Evolutionary conservation across 2,797 vertebrate genomes (phyloP), one percentile per base, ranked within the genome.

Genomic region (Cossypha caffra): DNA sequence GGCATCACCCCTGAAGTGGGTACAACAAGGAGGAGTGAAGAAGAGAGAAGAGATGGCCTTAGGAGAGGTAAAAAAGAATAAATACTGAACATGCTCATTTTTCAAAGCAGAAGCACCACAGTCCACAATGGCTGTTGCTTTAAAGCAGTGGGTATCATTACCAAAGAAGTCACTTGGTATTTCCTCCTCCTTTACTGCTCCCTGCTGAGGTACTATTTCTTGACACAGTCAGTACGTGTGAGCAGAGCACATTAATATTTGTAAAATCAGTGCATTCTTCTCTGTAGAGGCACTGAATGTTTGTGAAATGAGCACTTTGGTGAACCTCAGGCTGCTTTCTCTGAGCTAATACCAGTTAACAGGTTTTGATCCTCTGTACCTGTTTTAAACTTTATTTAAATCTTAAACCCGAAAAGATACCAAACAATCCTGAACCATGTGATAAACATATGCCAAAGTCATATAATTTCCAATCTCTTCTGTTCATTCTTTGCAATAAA

Each of bases 401-500:
- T 45, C 38, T 77, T 74, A 78, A 80, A 75, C 58, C 29, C 63
- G 40, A 77, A 87, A 78, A 85, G 54, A 52, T 86, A 94, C 13
- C 75, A 88, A 95, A 76, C 47, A 57, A 74, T 43, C 43, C 58
- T 52, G 51, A 88, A 57, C 47, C 78, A 93, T 13, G 35, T 88
- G 86, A 96, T 67, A 87, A 95, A 80, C 90, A 94, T 78, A 91
- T 88, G 93, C 61, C 78, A 57, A 80, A 93, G 58, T 72, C 43
- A 78, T 77, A 37, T 61, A 86, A 87, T 26, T 95, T 51, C 48
- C 73, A 42, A 73, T 84, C 37, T 96, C 61, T 80, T 96, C 81
- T 66, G 50, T 72, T 95, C 78, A 43, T 89, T 95, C 67, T 88
- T 90, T 81, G 79, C 85, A 94, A 93, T 91, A 94, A 96, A 94